phyloP scores from a whole-genome alignment of 2,113 vertebrate species.

The Carollia perspicillata region DNA sequence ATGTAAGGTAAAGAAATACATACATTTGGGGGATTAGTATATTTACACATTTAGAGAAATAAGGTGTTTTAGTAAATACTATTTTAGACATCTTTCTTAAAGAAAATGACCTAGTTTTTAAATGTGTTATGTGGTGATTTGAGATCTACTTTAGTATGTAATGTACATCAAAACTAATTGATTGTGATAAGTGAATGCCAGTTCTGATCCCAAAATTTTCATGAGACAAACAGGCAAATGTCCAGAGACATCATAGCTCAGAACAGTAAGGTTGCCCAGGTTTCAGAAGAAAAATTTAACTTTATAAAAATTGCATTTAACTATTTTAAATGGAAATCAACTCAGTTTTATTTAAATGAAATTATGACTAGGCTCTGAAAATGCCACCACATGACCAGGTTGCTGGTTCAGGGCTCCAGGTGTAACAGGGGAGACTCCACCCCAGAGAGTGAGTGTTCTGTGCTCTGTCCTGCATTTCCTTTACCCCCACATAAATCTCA shows the following conservation, averaged over 20 bases:
- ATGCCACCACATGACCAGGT: neutral
- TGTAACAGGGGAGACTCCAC: neutral
- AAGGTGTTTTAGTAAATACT: slow-evolving; percentile 17
- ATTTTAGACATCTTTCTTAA: neutral
- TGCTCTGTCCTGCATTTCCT: neutral
- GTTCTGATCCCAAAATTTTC: neutral
- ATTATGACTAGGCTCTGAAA: neutral
- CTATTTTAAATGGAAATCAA: neutral
- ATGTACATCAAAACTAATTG: neutral
- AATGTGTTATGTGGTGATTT: neutral
- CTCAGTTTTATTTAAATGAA: neutral
- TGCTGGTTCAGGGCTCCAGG: neutral
- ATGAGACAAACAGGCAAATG: neutral
- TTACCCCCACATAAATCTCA: neutral
- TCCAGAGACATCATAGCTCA: neutral
- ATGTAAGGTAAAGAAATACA: slow-evolving; percentile 63
- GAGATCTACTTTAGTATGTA: neutral
- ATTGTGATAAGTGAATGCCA: neutral
- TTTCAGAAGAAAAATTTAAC: neutral
- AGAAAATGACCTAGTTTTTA: neutral
- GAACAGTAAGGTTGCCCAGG: neutral
- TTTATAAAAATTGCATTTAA: neutral
- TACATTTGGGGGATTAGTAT: slow-evolving; percentile 30
- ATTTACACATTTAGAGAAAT: slow-evolving; percentile 48
- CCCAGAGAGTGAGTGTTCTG: fast-evolving